phyloP scores from a whole-genome alignment of 2,113 vertebrate genomes.

The Thalassoma bifasciatum region DNA sequence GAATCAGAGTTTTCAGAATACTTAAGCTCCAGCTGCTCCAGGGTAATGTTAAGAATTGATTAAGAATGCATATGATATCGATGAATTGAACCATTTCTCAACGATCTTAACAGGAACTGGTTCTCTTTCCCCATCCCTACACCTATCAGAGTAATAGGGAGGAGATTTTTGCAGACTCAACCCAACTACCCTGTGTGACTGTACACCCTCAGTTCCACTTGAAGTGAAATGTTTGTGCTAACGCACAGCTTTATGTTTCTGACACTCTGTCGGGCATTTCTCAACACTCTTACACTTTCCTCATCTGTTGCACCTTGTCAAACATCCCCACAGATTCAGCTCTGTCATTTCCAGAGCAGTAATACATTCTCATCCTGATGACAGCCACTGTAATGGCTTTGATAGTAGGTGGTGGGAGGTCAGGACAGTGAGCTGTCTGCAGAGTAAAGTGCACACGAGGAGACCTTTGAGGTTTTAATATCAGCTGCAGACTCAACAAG shows the following conservation, averaged over 20 bases:
- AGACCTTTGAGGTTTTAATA: constrained; percentile 21
- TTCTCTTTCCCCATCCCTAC: neutral
- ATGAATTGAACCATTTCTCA: too few species aligned
- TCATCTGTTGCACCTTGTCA: constrained; percentile 4
- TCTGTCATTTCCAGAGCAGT: constrained; percentile 15
- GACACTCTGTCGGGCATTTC: neutral
- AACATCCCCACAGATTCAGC: constrained; percentile 18
- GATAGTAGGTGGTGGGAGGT: constrained; percentile 56
- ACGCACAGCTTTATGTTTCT: constrained; percentile 12
- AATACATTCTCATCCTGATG: constrained; percentile 37
- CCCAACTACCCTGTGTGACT: constrained; percentile 22
- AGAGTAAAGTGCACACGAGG: constrained; percentile 24
- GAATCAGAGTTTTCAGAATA: too few species aligned
- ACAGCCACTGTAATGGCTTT: constrained; percentile 65
- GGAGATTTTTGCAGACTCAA: neutral
- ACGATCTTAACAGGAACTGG: too few species aligned
- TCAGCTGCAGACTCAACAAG: constrained; percentile 35
- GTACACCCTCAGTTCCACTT: constrained; percentile 18
- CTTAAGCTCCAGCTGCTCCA: too few species aligned
- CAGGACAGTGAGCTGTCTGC: constrained; percentile 58
- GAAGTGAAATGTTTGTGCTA: constrained; percentile 25
- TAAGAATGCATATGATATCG: too few species aligned
- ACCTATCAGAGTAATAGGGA: neutral
- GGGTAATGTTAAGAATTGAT: too few species aligned
- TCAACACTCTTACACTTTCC: neutral